Evolutionary conservation across 2,797 vertebrate species (phyloP).

Genomic region (Tenualosa ilisha): DNA sequence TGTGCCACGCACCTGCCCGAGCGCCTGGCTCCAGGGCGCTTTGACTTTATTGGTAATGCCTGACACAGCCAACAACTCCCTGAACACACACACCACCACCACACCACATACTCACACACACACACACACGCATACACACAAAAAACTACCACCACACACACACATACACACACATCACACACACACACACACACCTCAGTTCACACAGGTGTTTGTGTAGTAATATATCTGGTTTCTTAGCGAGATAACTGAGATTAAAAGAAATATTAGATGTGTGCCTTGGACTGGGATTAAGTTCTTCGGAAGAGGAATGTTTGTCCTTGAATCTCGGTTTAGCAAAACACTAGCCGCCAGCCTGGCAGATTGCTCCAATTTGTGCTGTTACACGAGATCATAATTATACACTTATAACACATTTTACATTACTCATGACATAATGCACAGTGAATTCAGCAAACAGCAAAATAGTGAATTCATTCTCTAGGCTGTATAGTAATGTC

Average conservation of each 20-base stretch:
- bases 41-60: conserved; percentile 85
- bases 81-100: neutral
- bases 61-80: neutral
- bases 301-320: neutral
- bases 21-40: conserved; percentile 87
- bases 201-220: neutral
- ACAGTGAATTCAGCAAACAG: too few relatives aligned
- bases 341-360: neutral
- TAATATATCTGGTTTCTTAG: neutral
- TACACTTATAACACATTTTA: neutral
- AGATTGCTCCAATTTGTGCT: neutral
- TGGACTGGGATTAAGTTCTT: neutral
- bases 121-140: neutral
- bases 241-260: neutral
- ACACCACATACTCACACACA: neutral
- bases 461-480: too few relatives aligned
- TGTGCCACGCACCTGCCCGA: conserved; percentile 89
- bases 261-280: neutral
- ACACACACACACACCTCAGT: neutral
- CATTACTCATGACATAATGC: too few relatives aligned
- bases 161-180: neutral
- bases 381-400: neutral
- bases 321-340: neutral
- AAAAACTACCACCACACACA: neutral
- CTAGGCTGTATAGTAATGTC: too few relatives aligned